Evolutionary conservation across 2,888 invertebrate genomes (phyloP).

Genomic region (Tenthredo livida): DNA sequence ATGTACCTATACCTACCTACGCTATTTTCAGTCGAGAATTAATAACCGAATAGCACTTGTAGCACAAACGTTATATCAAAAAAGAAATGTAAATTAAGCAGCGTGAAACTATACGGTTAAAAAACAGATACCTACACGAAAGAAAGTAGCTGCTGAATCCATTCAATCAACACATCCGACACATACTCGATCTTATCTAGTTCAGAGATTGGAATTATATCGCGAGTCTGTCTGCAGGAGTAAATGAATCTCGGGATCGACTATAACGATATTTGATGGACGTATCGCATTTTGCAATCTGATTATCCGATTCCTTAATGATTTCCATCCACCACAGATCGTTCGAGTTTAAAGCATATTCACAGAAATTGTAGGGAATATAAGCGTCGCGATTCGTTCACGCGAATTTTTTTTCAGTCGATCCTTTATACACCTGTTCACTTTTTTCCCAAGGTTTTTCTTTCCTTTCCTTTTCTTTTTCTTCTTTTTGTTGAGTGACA

Average conservation of each 20-base stretch:
- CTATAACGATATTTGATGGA: background rate
- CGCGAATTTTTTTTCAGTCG: background rate
- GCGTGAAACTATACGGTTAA: constrained; percentile 11
- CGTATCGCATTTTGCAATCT: background rate
- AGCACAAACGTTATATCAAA: background rate
- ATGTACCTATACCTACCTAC: background rate
- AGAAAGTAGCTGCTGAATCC: constrained; percentile 37
- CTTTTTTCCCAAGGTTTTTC: background rate
- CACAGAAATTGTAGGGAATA: background rate
- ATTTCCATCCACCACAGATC: background rate
- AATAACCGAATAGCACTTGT: background rate
- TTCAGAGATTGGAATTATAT: background rate
- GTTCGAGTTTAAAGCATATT: background rate
- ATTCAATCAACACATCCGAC: constrained; percentile 33
- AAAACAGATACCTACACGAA: background rate
- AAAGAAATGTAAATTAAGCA: constrained; percentile 49
- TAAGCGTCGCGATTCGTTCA: background rate
- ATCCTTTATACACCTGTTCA: background rate
- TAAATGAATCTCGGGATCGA: background rate
- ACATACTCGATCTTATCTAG: constrained; percentile 41
- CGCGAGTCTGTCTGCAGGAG: background rate
- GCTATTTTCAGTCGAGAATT: background rate
- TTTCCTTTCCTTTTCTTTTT: no score
- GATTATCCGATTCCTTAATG: background rate
- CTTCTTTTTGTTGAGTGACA: background rate